Conservation (phyloP, 2,113 vertebrate genomes). For the Silurus glanis region DNA sequence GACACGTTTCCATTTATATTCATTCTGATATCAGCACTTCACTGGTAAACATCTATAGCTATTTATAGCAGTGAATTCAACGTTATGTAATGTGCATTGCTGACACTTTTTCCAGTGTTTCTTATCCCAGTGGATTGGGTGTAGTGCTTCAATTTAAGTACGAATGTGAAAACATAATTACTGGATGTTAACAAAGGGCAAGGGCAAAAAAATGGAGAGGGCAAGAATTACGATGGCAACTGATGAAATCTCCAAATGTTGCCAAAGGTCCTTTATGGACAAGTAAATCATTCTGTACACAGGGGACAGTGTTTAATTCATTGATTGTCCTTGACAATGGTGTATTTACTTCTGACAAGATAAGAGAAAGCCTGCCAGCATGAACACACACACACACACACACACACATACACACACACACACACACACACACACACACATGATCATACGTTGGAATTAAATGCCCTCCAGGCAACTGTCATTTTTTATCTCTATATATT, state of each 20-base stretch:
- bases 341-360: slow-evolving; percentile 16
- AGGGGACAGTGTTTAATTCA: neutral
- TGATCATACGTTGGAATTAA: slow-evolving; percentile 21
- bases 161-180: neutral
- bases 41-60: neutral
- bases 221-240: neutral
- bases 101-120: slow-evolving; percentile 16
- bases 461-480: slow-evolving; percentile 24
- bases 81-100: slow-evolving; percentile 21
- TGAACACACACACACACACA: neutral
- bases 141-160: slow-evolving; percentile 5
- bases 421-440: neutral
- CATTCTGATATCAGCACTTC: slow-evolving; percentile 19
- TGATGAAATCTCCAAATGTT: slow-evolving; percentile 3
- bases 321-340: slow-evolving; percentile 32
- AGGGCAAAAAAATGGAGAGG: neutral
- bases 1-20: slow-evolving; percentile 18
- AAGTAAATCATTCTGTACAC: slow-evolving; percentile 2
- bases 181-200: slow-evolving; percentile 12
- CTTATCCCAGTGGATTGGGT: slow-evolving; percentile 8
- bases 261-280: neutral
- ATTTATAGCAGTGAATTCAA: slow-evolving; percentile 16
- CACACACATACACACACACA: neutral
- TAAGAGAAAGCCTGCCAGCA: neutral
- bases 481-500: neutral